Percentiles rank a stretch among this genome's conserved stretches.
Conservation (phyloP, 2,113 vertebrate genomes). For the Onychostruthus taczanowskii region DNA sequence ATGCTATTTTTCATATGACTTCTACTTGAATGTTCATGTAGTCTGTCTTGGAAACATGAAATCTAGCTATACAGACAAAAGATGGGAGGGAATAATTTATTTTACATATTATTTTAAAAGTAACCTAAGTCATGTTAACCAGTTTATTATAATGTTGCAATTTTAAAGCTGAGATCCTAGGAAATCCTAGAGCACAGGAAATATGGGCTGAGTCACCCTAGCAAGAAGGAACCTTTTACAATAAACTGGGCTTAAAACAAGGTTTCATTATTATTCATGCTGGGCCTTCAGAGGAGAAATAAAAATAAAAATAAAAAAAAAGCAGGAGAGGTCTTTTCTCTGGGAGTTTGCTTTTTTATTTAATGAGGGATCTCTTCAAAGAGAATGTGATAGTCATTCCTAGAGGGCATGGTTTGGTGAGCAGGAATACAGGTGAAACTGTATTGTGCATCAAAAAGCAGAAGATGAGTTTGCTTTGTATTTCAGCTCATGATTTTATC, state of each 20-base stretch:
- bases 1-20: constrained; percentile 16
- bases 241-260: constrained; percentile 28
- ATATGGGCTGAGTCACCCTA: neutral
- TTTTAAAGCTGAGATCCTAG: neutral
- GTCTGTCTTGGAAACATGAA: neutral
- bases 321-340: constrained; percentile 11
- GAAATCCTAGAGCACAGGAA: neutral
- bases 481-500: constrained; percentile 22
- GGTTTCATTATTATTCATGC: constrained; percentile 6
- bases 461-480: constrained; percentile 37
- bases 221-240: constrained; percentile 10
- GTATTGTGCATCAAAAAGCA: constrained; percentile 25
- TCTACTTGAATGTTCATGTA: neutral
- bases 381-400: constrained; percentile 54
- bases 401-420: constrained; percentile 59
- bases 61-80: neutral
- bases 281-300: constrained; percentile 36
- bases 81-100: neutral
- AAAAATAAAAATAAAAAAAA: constrained; percentile 51
- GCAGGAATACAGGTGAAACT: constrained; percentile 42
- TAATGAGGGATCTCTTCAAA: constrained; percentile 59
- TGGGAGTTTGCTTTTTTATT: constrained; percentile 53
- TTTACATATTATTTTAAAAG: neutral
- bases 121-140: neutral
- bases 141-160: neutral